These are phyloP conservation scores for Nomada goodeniana DNA, from an alignment of 2,888 invertebrate genomes.

Conservation along the genomic window DNA sequence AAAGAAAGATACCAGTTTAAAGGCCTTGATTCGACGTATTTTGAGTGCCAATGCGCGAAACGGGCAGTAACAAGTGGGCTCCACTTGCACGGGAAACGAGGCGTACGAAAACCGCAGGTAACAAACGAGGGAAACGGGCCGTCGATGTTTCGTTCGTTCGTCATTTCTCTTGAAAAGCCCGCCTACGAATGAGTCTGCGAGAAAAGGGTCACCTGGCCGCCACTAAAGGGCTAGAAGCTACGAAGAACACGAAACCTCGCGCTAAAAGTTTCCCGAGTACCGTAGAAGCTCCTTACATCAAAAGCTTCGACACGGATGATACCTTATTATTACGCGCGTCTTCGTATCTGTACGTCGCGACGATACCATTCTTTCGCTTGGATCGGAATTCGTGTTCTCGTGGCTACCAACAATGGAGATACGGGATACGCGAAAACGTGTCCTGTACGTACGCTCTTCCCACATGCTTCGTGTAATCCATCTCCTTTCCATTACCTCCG, in stretches of 20 bases:
- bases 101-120: slow-evolving; percentile 1
- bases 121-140: slow-evolving; percentile 35
- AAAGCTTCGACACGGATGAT: not conserved
- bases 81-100: slow-evolving; percentile 8
- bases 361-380: not conserved
- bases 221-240: not conserved
- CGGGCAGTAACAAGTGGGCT: slow-evolving; percentile 24
- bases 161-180: slow-evolving; percentile 16
- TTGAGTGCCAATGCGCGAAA: slow-evolving; percentile 31
- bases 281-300: slow-evolving; percentile 12
- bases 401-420: not conserved
- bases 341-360: not conserved
- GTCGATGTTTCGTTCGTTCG: slow-evolving; percentile 55
- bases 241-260: slow-evolving; percentile 16
- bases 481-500: no score
- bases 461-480: no score
- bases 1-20: not conserved
- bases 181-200: slow-evolving; percentile 19
- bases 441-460: not conserved
- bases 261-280: slow-evolving; percentile 33
- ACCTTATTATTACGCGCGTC: slow-evolving; percentile 14
- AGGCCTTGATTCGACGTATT: slow-evolving; percentile 10
- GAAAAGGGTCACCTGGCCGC: not conserved
- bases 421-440: not conserved
- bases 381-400: not conserved